phyloP scores from a whole-genome alignment of 2,888 invertebrate genomes.

The Spilosoma lubricipeda region DNA sequence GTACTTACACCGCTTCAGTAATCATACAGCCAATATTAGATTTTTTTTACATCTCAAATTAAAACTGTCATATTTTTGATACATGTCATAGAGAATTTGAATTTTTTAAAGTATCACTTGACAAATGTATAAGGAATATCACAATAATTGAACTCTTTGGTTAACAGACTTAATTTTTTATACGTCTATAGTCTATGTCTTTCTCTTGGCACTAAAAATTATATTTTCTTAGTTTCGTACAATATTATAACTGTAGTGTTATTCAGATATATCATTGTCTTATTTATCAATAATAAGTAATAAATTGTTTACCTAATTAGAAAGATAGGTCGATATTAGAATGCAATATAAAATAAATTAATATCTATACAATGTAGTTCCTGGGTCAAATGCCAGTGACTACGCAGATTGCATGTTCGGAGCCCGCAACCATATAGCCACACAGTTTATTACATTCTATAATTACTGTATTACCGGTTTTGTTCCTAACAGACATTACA shows the following conservation, averaged over 20 bases:
- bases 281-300: neutral
- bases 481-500: slow-evolving; percentile 23
- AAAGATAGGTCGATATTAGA: slow-evolving; percentile 36
- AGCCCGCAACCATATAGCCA: slow-evolving; percentile 59
- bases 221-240: no score
- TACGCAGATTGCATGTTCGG: slow-evolving; percentile 69
- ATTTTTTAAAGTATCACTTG: no score
- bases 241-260: no score
- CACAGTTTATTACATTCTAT: slow-evolving; percentile 61
- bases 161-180: no score
- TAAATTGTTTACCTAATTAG: slow-evolving; percentile 21
- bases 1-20: neutral
- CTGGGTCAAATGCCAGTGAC: slow-evolving; percentile 71
- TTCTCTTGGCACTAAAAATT: no score
- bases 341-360: slow-evolving; percentile 54
- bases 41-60: neutral
- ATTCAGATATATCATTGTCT: neutral
- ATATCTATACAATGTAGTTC: slow-evolving; percentile 58
- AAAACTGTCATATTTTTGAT: neutral
- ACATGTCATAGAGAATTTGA: no score
- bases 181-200: no score
- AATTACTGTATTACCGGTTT: slow-evolving; percentile 69
- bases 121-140: no score
- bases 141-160: no score
- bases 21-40: neutral